A percentile compares a stretch with the other conserved stretches of the same genome.
These are phyloP conservation scores for Microchrysa polita DNA, from an alignment of 2,888 invertebrate species.

Conservation along the genomic window DNA sequence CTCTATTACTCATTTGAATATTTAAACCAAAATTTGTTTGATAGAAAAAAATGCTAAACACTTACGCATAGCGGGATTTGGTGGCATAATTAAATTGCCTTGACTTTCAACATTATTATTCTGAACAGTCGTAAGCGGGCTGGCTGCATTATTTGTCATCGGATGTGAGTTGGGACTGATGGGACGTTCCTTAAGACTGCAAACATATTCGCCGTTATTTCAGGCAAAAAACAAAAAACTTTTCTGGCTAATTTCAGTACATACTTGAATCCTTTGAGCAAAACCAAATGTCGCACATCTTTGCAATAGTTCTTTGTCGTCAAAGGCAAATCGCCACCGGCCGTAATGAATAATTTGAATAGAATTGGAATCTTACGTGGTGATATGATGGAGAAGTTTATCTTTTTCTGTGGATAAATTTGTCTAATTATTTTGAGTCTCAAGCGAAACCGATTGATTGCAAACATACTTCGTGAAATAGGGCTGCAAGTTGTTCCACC, in stretches of 20 bases:
- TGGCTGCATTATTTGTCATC: constrained; percentile 54
- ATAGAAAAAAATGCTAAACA: background rate
- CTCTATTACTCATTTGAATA: too few relatives aligned
- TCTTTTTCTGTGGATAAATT: constrained; percentile 71
- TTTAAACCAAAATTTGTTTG: background rate
- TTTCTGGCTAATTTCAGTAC: background rate
- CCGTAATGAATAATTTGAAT: constrained; percentile 88
- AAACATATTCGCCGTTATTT: background rate
- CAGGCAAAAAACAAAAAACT: constrained; percentile 12
- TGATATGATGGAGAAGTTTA: constrained; percentile 87
- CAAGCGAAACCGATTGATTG: background rate
- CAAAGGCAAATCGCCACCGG: constrained; percentile 84
- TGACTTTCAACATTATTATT: constrained; percentile 48
- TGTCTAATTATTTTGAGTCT: background rate
- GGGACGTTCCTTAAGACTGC: constrained; percentile 73
- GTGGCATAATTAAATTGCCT: constrained; percentile 45
- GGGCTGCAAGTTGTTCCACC: constrained; percentile 83
- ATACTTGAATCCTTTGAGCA: constrained; percentile 77
- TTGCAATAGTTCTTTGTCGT: constrained; percentile 92
- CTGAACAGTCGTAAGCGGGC: constrained; percentile 51
- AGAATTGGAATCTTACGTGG: constrained; percentile 88
- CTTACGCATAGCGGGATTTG: constrained; percentile 49
- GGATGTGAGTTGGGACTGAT: constrained; percentile 66
- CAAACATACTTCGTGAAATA: constrained; percentile 76
- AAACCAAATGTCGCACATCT: constrained; percentile 83